Evolutionary conservation across 2,113 vertebrate genomes (phyloP).

Genomic region (human): GRCh38 chr14:73820501-73821000

Average conservation of each 20-base stretch:
- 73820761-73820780: background rate
- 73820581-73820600: background rate
- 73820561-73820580: background rate
- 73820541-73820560: background rate
- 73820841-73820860: background rate
- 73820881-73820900: background rate
- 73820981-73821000: conserved; percentile 8
- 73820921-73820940: background rate
- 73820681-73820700: background rate
- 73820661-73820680: background rate
- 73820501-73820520: background rate
- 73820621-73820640: background rate
- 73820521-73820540: background rate
- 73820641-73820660: background rate
- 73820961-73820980: background rate
- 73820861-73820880: background rate
- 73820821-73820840: background rate
- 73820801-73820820: background rate
- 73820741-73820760: background rate
- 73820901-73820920: background rate
- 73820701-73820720: conserved; percentile 4
- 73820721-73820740: background rate
- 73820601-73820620: background rate
- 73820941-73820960: background rate
- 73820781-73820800: background rate